Evolutionary conservation across 2,888 invertebrate species (phyloP), one percentile per base, ranked within the genome.

Genomic region (Leptopilina myrica): DNA sequence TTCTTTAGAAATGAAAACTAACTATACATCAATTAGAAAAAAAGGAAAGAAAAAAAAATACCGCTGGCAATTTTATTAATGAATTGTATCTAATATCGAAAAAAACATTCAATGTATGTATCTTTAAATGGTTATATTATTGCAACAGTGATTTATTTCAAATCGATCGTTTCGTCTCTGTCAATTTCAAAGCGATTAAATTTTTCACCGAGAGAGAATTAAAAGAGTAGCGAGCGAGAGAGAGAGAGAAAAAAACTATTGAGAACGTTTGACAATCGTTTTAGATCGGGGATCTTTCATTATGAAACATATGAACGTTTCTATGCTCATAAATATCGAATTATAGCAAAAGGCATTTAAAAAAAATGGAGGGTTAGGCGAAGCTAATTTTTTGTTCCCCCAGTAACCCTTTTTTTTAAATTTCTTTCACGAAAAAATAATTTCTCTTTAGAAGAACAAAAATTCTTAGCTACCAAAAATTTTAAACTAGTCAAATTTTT

Each of bases 301-400:
- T 46, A 46, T 46, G 46, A 46, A 46, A 46, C 33, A 33, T 33
- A 33, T 33, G 5, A 33, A 33, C 33, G 33, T 33, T 33, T 33
- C 33, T 33, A 33, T 11, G 81, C 80, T 85, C 88, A 85, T 89
- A 89, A 89, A 88, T 89, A 88, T 88, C 85, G 85, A 88, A 87
- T 87, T 85, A 84, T 84, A 82, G 78, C 80, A 81, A 49, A 49
- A 11, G 82, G 81, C 84, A 84, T 81, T 85, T n/a, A n/a, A 86
- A 88, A 85, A 88, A 85, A 43, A 8, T 8, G 43, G 43, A 83
- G 84, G 85, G 84, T 84, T 84, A 81, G 56, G 73, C 73, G 73
- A 33, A 56, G 56, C 73, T 73, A 59, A 73, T 73, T 26, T 56
- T 26, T 8, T 43, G 6, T 33, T 33, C 3, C 8, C 43, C 8